These are phyloP conservation scores for Phrynocephalus vlangalii DNA, from an alignment of 2,797 vertebrate species.

Conservation along the genomic window DNA sequence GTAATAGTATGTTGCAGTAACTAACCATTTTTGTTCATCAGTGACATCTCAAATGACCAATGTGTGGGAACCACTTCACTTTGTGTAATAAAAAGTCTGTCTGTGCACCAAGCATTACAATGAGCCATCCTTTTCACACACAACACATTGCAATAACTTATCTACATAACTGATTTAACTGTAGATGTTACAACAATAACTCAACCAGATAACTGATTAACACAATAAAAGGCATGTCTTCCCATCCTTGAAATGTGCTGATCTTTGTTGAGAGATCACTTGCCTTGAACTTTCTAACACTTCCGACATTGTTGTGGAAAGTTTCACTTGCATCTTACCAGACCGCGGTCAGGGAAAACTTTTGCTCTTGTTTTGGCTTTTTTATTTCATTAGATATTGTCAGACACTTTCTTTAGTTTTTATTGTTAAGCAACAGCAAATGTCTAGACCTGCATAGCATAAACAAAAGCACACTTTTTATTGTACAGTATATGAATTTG, in stretches of 20 bases:
- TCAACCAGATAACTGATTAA: background rate
- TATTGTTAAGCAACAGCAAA: background rate
- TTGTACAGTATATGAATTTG: background rate
- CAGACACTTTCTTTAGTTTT: background rate
- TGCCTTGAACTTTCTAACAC: background rate
- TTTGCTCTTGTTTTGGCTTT: background rate
- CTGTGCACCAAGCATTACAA: too few species aligned
- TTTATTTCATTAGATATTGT: background rate
- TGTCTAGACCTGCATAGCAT: background rate
- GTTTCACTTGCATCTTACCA: background rate
- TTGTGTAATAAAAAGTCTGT: background rate
- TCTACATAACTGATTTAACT: background rate
- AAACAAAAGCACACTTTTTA: background rate
- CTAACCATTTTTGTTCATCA: background rate
- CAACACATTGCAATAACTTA: background rate
- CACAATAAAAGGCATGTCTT: background rate
- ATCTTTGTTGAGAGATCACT: background rate
- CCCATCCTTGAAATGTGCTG: background rate
- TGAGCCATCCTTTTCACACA: background rate
- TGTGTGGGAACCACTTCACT: background rate
- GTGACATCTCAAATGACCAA: background rate
- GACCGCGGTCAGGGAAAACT: background rate
- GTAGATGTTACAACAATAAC: background rate
- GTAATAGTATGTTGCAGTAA: too few species aligned
- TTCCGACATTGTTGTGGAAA: background rate